Evolutionary conservation across 2,888 invertebrate genomes (phyloP), one percentile per base, ranked within the genome.

Genomic region (Sipunculus nudus): DNA sequence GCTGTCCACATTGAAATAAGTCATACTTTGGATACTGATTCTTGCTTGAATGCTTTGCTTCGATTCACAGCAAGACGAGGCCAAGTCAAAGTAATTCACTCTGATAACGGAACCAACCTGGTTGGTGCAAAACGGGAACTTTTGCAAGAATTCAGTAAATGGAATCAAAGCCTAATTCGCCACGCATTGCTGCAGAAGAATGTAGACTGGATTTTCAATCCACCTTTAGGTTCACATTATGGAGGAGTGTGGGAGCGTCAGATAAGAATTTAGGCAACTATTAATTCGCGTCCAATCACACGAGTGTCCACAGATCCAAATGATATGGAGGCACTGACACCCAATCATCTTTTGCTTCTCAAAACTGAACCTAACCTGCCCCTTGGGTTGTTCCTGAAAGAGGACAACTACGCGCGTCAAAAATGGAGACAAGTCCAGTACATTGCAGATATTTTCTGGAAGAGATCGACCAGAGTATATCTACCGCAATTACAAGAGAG

Each of bases 371-470:
- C 38, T 13, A 10, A 10, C 10, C 38, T 56, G 29, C 61, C 65
- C 10, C 59, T 55, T 29, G 59, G 59, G 43, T 19, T 53, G 16
- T 59, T 61, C 52, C 43, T 26, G 8, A 53, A 56, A 38, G 16
- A 32, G 1, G 59, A 65, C 40, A 53, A 39, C 21, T 65, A 65
- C 32, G 8, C 19, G n/a, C 45, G 39, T 10, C 58, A n/a, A n/a
- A n/a, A 61, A 16, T 63, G 63, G 63, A 29, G 60, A 10, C 59
- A 62, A 25, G 57, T 61, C 28, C 61, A 65, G 39, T 65, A 61
- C 35, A 45, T 65, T 40, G 57, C 59, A 4, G 43, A 56, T 31
- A 13, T 60, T 19, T 65, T 65, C 25, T 65, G 61, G 59, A 32
- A 32, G 21, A 49, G 57, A n/a, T 65, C 62, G 61, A 31, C 50